Base-by-base conservation (phyloP, 2,888 invertebrate genomes). In the Pimpla rufipes region DNA sequence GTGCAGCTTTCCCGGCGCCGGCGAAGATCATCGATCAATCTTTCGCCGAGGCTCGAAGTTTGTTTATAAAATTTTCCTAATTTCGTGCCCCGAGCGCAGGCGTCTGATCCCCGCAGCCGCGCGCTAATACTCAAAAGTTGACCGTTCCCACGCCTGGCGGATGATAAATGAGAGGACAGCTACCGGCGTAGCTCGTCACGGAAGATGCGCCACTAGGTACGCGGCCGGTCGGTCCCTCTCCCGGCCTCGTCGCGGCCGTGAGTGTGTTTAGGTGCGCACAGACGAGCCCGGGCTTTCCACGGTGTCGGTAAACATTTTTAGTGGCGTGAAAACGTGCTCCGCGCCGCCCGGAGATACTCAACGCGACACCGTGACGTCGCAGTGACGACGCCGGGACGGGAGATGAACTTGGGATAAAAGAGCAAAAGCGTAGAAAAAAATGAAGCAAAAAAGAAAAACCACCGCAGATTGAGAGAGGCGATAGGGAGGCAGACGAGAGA, bases 51-150 rank as follows among this genome's bases (percentile, higher is more conserved):
- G n/a, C 13, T 42, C 42, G 11, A 64, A 64, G 78, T 79, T 79
- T 82, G 79, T 79, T 79, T 75, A 74, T 70, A 35, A 79, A 70
- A 70, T 64, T 79, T 66, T 75, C 74, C 55, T 75, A 79, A 82
- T 83, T 79, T 75, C 37, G 50, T 7, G n/a, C 18, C 13, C 47
- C 57, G 55, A 62, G 68, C 16, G 10, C n/a, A n/a, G n/a, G n/a
- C 7, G 67, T 45, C 40, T 45, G 47, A 37, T 59, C 45, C 35
- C 42, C 13, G 10, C 13, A 8, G 29, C 29, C 13, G 55, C 18
- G 11, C 45, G 10, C 37, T 45, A 40, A 42, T 71, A 40, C 55
- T 40, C 57, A n/a, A 57, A 73, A 55, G 59, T 67, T 73, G 83
- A 79, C 71, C 45, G 67, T 83, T 83, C 79, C 68, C 83, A 83